phyloP scores from a whole-genome alignment of 2,888 invertebrate genomes.

The Drosophila paranaensis region DNA sequence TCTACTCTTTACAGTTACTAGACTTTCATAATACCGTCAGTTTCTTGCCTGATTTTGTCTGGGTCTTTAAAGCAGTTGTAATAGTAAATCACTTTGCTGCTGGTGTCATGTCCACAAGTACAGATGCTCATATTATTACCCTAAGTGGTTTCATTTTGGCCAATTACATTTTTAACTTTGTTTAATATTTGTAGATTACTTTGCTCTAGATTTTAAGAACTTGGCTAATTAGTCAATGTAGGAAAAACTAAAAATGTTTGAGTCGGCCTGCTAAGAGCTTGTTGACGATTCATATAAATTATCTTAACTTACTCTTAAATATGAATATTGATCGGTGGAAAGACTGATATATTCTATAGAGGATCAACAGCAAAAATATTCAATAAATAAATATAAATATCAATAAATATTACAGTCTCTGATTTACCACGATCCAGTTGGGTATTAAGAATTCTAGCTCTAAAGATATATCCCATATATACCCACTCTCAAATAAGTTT shows the following conservation, averaged over 20 bases:
- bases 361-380: no score
- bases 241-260: neutral
- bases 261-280: neutral
- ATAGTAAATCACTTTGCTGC: neutral
- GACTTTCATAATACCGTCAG: slow-evolving; percentile 3
- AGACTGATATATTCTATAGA: no score
- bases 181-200: neutral
- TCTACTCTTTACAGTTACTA: neutral
- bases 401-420: no score
- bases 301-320: no score
- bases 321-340: no score
- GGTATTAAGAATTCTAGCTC: neutral
- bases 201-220: neutral
- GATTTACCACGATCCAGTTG: no score
- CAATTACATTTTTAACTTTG: neutral
- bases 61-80: neutral
- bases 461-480: neutral
- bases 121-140: neutral
- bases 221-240: neutral
- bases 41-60: neutral
- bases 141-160: neutral
- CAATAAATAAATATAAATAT: no score
- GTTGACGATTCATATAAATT: no score
- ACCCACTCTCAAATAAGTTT: no score
- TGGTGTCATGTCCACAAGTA: neutral